These are phyloP conservation scores for Telmatherina bonti DNA, from an alignment of 2,797 vertebrate species.

Conservation along the genomic window DNA sequence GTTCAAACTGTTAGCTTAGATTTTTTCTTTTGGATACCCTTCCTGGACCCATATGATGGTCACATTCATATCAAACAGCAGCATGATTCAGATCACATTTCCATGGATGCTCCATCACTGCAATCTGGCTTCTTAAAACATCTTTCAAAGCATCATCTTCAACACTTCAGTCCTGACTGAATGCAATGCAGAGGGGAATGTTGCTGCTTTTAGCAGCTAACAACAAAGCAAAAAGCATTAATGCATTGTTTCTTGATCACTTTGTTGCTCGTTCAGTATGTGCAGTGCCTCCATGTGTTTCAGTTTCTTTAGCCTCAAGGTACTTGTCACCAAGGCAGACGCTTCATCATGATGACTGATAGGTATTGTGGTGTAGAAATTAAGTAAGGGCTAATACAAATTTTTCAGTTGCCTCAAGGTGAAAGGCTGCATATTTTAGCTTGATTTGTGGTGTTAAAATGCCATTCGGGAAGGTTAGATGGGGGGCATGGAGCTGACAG, in stretches of 20 bases:
- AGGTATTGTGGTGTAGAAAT: conserved; percentile 32
- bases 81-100: not conserved
- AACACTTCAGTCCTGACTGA: not conserved
- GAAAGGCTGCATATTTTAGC: conserved; percentile 20
- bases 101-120: not conserved
- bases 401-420: conserved; percentile 18
- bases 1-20: not conserved
- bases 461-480: conserved; percentile 2
- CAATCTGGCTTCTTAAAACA: not conserved
- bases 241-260: not conserved
- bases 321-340: conserved; percentile 19
- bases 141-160: not conserved
- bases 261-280: not conserved
- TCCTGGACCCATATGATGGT: no score
- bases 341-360: conserved; percentile 46
- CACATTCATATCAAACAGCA: not conserved
- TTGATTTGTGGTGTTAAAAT: conserved; percentile 12
- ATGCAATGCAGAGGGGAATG: no score
- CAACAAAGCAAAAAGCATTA: not conserved
- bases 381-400: conserved; percentile 19
- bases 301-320: conserved; percentile 46
- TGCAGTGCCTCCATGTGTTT: conserved; percentile 18
- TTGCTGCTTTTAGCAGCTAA: no score
- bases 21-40: not conserved
- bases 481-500: not conserved